Conservation (phyloP, 2,888 invertebrate genomes). For the Koerneria pararmatus region DNA sequence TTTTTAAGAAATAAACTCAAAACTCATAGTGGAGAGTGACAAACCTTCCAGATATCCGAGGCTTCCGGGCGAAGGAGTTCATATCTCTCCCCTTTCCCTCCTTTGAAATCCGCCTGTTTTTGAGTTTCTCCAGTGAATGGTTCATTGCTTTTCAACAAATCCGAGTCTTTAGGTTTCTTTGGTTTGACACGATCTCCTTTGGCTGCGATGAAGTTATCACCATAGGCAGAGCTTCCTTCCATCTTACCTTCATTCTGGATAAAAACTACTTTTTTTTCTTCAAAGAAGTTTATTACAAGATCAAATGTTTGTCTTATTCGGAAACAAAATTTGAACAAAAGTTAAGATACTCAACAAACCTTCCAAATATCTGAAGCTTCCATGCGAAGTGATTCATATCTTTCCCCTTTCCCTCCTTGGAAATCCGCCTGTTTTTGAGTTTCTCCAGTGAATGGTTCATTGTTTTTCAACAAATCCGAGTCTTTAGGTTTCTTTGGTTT, state of each 20-base stretch:
- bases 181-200: slow-evolving; percentile 21
- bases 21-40: too few species aligned
- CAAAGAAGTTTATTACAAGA: too few species aligned
- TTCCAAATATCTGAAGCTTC: slow-evolving; percentile 28
- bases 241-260: slow-evolving; percentile 15
- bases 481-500: slow-evolving; percentile 24
- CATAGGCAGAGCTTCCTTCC: slow-evolving; percentile 21
- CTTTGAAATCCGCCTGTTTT: slow-evolving; percentile 18
- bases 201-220: too few species aligned
- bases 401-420: slow-evolving; percentile 24
- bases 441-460: slow-evolving; percentile 23
- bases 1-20: too few species aligned
- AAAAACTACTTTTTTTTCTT: neutral
- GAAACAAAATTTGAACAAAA: too few species aligned
- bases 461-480: slow-evolving; percentile 27
- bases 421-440: slow-evolving; percentile 4
- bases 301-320: slow-evolving; percentile 1
- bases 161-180: slow-evolving; percentile 19
- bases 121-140: slow-evolving; percentile 17
- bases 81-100: slow-evolving; percentile 14
- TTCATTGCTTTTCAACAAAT: slow-evolving; percentile 25
- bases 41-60: slow-evolving; percentile 24
- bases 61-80: slow-evolving; percentile 2
- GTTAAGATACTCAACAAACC: slow-evolving; percentile 4
- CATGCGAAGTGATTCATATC: slow-evolving; percentile 24